Evolutionary conservation across 2,113 vertebrate species (phyloP).

Genomic region (Grallaria varia): DNA sequence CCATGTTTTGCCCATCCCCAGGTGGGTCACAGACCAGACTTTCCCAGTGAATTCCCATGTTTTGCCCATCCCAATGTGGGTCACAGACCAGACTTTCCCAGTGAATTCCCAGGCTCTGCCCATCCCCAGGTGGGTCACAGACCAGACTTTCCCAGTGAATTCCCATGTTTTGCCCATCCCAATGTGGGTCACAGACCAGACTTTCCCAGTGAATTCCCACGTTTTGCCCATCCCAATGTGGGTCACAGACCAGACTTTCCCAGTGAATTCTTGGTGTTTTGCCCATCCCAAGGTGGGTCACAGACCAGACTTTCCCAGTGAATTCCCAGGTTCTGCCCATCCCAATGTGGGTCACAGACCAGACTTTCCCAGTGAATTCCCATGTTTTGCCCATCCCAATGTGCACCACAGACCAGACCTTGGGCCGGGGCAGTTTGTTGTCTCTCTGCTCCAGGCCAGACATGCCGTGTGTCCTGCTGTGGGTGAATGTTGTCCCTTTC

Average conservation of each 20-base stretch:
- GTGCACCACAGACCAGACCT: accelerated
- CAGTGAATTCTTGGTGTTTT: accelerated
- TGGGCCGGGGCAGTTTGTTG: accelerated
- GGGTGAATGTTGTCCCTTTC: not conserved
- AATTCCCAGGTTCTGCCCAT: accelerated
- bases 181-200: accelerated
- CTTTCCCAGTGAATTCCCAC: accelerated
- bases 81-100: too few relatives aligned
- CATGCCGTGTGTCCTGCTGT: not conserved
- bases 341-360: accelerated
- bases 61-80: accelerated
- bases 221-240: accelerated
- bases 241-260: too few relatives aligned
- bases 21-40: accelerated
- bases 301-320: too few relatives aligned
- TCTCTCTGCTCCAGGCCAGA: not conserved
- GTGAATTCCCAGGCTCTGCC: accelerated
- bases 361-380: too few relatives aligned
- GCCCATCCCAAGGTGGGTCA: accelerated
- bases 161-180: accelerated
- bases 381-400: too few relatives aligned
- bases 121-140: accelerated
- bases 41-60: accelerated
- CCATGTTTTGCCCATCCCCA: accelerated
- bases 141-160: too few relatives aligned